Conservation (phyloP, 2,888 invertebrate genomes). For the Abscondita cerata region DNA sequence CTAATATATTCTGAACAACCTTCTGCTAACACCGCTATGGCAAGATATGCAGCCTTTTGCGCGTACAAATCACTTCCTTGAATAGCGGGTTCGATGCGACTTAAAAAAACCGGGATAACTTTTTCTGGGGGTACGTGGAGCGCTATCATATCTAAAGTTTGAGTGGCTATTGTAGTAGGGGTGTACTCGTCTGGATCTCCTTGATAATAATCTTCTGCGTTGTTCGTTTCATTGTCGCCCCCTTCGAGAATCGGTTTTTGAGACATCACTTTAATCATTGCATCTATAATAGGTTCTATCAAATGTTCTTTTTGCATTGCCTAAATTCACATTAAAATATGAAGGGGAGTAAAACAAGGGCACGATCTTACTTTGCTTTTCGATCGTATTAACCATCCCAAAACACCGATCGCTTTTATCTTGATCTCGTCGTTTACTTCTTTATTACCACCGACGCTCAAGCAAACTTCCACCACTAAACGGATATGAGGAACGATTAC, state of each 20-base stretch:
- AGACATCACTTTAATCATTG: slow-evolving; percentile 74
- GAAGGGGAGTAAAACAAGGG: neutral
- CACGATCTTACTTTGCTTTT: slow-evolving; percentile 70
- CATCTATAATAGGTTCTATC: slow-evolving; percentile 70
- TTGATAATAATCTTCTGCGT: slow-evolving; percentile 69
- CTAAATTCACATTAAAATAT: neutral
- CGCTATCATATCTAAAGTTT: slow-evolving; percentile 77
- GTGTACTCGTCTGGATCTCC: slow-evolving; percentile 69
- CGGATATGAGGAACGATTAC: slow-evolving; percentile 71
- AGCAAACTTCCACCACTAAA: slow-evolving; percentile 69
- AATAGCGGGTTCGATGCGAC: slow-evolving; percentile 69
- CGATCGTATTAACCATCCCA: slow-evolving; percentile 70
- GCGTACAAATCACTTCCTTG: slow-evolving; percentile 66
- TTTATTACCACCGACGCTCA: slow-evolving; percentile 66
- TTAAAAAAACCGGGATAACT: slow-evolving; percentile 73
- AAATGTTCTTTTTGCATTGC: slow-evolving; percentile 73
- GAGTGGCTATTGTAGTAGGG: slow-evolving; percentile 72
- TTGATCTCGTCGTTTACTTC: slow-evolving; percentile 67
- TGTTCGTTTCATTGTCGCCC: slow-evolving; percentile 61
- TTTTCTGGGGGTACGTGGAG: slow-evolving; percentile 79
- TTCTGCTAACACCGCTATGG: slow-evolving; percentile 78
- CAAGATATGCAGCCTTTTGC: slow-evolving; percentile 75
- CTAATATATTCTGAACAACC: slow-evolving; percentile 80
- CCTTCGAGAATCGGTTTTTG: slow-evolving; percentile 66
- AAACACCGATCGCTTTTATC: slow-evolving; percentile 71